phyloP scores from a whole-genome alignment of 2,113 vertebrate genomes.

The Hippocampus zosterae region DNA sequence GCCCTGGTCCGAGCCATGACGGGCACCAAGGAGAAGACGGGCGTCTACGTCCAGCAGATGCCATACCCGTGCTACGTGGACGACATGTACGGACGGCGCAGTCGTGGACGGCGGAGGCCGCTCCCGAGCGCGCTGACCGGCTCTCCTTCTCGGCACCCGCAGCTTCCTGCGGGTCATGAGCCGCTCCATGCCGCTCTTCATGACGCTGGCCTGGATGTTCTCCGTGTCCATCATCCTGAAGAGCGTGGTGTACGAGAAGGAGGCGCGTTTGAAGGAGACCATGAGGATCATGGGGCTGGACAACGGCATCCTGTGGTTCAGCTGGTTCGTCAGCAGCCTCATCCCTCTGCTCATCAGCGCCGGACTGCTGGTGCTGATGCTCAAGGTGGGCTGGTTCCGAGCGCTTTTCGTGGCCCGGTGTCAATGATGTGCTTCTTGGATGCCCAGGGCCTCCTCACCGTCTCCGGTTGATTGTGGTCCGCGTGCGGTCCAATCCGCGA shows the following conservation, averaged over 20 bases:
- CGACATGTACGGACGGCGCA: conserved; percentile 82
- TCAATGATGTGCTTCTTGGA: too few species aligned
- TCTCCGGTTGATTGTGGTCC: not conserved
- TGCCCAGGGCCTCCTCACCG: too few species aligned
- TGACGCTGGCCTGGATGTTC: conserved; percentile 98
- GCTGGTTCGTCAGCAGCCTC: conserved; percentile 96
- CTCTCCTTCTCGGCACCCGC: not conserved
- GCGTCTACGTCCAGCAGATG: conserved; percentile 97
- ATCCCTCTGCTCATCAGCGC: conserved; percentile 91
- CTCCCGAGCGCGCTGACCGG: too few species aligned
- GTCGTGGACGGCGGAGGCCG: not conserved
- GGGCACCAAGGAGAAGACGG: conserved; percentile 82
- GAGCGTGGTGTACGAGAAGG: conserved; percentile 95
- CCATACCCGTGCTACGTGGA: conserved; percentile 97
- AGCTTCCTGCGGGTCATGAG: conserved; percentile 94
- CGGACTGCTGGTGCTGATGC: conserved; percentile 82
- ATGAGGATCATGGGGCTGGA: conserved; percentile 97
- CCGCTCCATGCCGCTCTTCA: conserved; percentile 96
- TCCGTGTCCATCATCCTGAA: conserved; percentile 97
- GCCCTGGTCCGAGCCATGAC: conserved; percentile 87
- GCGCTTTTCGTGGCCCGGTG: not conserved
- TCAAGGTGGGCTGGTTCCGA: conserved; percentile 77
- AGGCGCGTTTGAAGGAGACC: conserved; percentile 93
- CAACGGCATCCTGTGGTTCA: conserved; percentile 91
- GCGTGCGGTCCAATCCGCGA: not conserved